These are phyloP conservation scores for Creontiades dilutus DNA, from an alignment of 2,888 invertebrate genomes.

Conservation along the genomic window DNA sequence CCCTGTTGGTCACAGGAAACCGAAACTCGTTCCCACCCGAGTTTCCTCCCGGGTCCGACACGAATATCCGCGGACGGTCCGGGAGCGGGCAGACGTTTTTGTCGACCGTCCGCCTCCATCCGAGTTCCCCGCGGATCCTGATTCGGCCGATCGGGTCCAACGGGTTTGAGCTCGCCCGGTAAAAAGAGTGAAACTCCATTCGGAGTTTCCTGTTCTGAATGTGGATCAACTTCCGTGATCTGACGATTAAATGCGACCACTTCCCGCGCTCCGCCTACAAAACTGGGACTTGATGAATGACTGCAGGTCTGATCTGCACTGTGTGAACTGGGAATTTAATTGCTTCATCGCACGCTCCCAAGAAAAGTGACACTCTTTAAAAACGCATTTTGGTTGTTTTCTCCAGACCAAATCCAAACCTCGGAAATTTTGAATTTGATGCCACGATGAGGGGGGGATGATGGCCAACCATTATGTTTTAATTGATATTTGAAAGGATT, in stretches of 20 bases:
- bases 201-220: slow-evolving; percentile 18
- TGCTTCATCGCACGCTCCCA: too few species aligned
- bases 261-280: not conserved
- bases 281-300: not conserved
- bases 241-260: not conserved
- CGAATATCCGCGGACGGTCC: too few species aligned
- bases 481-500: too few species aligned
- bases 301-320: not conserved
- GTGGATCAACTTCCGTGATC: slow-evolving; percentile 34
- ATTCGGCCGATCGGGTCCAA: not conserved
- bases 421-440: too few species aligned
- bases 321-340: too few species aligned
- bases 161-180: not conserved
- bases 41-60: not conserved
- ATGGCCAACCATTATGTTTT: too few species aligned
- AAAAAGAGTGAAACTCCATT: slow-evolving; percentile 20
- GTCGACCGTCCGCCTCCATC: not conserved
- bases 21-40: not conserved
- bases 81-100: not conserved
- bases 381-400: too few species aligned
- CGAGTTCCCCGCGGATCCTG: not conserved
- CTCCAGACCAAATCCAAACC: too few species aligned
- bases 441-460: too few species aligned
- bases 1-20: not conserved
- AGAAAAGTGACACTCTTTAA: too few species aligned